Percentiles rank a stretch among this genome's conserved stretches.
These are phyloP conservation scores for Perizoma flavofasciatum DNA, from an alignment of 2,888 invertebrate genomes.

Conservation along the genomic window DNA sequence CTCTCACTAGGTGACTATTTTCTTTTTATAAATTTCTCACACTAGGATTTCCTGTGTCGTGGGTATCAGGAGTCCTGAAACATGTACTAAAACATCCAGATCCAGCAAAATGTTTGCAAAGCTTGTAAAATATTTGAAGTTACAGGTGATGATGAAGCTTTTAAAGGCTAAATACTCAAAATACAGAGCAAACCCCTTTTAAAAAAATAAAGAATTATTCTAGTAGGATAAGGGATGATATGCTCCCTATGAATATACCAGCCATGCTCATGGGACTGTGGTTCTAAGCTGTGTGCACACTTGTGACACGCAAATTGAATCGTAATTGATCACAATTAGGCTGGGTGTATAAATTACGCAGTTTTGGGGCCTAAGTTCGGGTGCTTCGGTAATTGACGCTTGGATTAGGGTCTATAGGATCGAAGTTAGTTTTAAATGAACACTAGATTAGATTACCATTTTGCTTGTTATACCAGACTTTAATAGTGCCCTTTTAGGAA, in stretches of 20 bases:
- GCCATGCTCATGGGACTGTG: constrained; percentile 4
- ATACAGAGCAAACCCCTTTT: too few species aligned
- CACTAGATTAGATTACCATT: constrained; percentile 4
- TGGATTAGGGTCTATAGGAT: constrained; percentile 15
- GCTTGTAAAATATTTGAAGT: too few species aligned
- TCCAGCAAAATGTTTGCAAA: too few species aligned
- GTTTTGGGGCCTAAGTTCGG: constrained; percentile 25
- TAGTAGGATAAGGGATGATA: too few species aligned
- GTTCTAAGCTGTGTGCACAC: constrained; percentile 25
- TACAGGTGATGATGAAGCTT: too few species aligned
- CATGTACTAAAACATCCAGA: too few species aligned
- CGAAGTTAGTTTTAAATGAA: constrained; percentile 8
- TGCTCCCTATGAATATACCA: neutral
- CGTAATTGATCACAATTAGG: constrained; percentile 36
- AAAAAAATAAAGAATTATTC: too few species aligned
- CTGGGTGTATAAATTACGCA: constrained; percentile 30
- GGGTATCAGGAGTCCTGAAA: too few species aligned
- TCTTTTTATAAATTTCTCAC: too few species aligned
- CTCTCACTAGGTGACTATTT: too few species aligned
- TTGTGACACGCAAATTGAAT: constrained; percentile 38
- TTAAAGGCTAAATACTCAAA: too few species aligned
- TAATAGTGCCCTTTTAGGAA: neutral
- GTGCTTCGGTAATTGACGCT: constrained; percentile 21
- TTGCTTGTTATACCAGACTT: neutral
- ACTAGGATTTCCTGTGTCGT: too few species aligned